Evolutionary conservation across 2,113 vertebrate genomes (phyloP).

Genomic region (Nesogale talazaci): DNA sequence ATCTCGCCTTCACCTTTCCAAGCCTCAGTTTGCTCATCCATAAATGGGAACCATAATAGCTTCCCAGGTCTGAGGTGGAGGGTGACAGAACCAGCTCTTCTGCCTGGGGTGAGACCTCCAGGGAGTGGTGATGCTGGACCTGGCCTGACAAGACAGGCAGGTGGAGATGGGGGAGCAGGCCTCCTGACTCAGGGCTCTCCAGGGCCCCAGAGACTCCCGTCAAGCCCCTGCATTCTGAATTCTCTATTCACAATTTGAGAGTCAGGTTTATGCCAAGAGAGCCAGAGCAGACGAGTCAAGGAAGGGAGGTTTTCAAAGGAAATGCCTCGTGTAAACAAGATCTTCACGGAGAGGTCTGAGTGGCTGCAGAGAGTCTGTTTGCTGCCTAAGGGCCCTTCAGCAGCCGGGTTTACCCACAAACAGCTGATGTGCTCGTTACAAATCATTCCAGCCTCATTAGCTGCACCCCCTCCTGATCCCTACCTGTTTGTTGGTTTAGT

Average conservation of each 20-base stretch:
- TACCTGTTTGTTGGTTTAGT: constrained; percentile 73
- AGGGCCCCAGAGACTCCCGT: neutral
- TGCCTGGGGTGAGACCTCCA: neutral
- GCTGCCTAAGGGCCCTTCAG: neutral
- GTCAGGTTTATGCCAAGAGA: neutral
- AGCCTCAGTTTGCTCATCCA: neutral
- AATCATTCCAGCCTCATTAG: constrained; percentile 60
- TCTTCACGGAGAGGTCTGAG: neutral
- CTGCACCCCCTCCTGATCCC: constrained; percentile 41
- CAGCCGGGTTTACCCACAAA: neutral
- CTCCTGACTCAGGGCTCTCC: neutral
- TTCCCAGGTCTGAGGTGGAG: neutral
- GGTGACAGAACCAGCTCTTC: neutral
- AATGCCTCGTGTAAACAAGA: neutral
- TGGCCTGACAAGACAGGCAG: neutral
- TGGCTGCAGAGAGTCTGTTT: neutral
- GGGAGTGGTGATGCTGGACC: neutral
- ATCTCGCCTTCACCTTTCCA: neutral
- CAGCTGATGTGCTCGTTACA: neutral
- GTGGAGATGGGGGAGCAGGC: neutral
- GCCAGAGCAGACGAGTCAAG: neutral
- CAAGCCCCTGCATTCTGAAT: neutral
- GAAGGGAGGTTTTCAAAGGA: neutral
- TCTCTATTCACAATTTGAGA: neutral
- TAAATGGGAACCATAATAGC: neutral